These are phyloP conservation scores for Ibidorhyncha struthersii DNA, from an alignment of 2,113 vertebrate species.

Conservation along the genomic window DNA sequence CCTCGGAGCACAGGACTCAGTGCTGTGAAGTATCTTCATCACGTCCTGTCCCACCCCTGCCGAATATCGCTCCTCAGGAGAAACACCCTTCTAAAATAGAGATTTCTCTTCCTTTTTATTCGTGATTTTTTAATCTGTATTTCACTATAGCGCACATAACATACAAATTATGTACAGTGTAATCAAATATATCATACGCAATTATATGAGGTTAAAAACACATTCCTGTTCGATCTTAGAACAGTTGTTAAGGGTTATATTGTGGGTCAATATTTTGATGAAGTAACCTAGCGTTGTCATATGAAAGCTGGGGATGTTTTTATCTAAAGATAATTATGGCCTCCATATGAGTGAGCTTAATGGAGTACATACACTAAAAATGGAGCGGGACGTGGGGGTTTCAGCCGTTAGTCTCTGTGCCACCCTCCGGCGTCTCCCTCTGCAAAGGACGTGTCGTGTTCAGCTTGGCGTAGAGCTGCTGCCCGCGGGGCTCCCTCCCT, in stretches of 20 bases:
- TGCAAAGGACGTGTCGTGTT: background rate
- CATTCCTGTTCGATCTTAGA: background rate
- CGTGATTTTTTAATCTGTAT: background rate
- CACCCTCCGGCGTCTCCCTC: background rate
- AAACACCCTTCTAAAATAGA: background rate
- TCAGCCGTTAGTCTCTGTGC: accelerated
- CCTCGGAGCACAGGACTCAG: accelerated
- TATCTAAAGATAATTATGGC: background rate
- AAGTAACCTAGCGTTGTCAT: background rate
- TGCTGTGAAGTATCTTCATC: too few relatives aligned
- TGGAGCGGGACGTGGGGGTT: background rate
- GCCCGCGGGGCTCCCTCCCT: too few relatives aligned
- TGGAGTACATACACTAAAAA: background rate
- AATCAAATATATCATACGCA: background rate
- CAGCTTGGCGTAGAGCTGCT: background rate
- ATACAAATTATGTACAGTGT: too few relatives aligned
- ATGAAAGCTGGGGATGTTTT: background rate
- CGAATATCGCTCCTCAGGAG: background rate
- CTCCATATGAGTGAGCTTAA: too few relatives aligned
- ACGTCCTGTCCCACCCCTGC: background rate
- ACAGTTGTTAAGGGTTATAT: background rate
- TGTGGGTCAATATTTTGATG: background rate
- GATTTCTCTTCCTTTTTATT: background rate
- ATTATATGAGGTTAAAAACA: too few relatives aligned
- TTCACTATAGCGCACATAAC: accelerated